Conservation (phyloP, 2,888 invertebrate species). For the Drosophila quinaria region DNA sequence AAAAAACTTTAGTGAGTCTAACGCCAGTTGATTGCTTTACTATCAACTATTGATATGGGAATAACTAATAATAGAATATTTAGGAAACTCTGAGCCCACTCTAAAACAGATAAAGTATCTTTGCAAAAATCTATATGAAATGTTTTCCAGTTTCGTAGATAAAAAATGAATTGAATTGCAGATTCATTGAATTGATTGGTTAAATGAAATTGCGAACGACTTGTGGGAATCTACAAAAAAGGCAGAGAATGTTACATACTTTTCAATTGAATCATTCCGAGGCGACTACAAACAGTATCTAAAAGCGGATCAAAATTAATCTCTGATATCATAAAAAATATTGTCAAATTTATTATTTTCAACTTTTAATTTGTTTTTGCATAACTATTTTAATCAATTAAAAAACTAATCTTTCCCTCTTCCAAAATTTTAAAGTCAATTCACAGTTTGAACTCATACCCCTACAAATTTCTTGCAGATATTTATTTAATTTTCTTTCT, state of each 20-base stretch:
- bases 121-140: background rate
- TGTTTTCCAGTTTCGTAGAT: background rate
- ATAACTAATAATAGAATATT: slow-evolving; percentile 1
- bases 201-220: slow-evolving; percentile 3
- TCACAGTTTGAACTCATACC: too few species aligned
- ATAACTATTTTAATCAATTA: too few species aligned
- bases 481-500: too few species aligned
- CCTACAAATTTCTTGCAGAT: too few species aligned
- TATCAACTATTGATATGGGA: slow-evolving; percentile 9
- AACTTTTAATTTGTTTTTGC: too few species aligned
- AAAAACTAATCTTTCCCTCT: too few species aligned
- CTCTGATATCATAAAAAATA: too few species aligned
- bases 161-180: background rate
- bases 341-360: too few species aligned
- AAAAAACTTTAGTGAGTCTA: too few species aligned
- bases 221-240: background rate
- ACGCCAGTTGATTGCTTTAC: slow-evolving; percentile 1
- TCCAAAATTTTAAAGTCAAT: too few species aligned
- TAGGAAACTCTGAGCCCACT: background rate
- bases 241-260: slow-evolving; percentile 8
- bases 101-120: background rate
- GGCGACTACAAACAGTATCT: too few species aligned
- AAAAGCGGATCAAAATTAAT: too few species aligned
- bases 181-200: slow-evolving; percentile 37
- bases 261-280: slow-evolving; percentile 27